Base-by-base conservation (phyloP, 2,888 invertebrate genomes). In the Ectemnius continuus region DNA sequence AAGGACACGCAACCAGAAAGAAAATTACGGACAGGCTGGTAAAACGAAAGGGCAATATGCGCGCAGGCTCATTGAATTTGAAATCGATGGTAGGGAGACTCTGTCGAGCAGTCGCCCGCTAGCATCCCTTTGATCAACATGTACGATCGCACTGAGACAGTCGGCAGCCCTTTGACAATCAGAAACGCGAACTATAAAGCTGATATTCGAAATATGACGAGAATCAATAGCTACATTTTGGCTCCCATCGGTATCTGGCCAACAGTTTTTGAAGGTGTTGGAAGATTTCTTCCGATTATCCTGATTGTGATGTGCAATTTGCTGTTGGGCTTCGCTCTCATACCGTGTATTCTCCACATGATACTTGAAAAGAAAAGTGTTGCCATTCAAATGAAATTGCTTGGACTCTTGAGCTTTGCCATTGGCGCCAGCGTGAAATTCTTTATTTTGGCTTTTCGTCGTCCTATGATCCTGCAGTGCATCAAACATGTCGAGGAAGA, bases 341-440 rank as follows among this genome's bases (percentile, higher is more conserved):
- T 81, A 6, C 68, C 79, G 1, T 58, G 74, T 26, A 74, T 76
- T 0, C 2, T 76, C 20, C 74, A 78, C 28, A 64, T 26, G 4
- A n/a, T 62, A 4, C 66, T 70, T 59, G 64, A 64, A 14, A 66
- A 45, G 8, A 57, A 67, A 2, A 13, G 72, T 13, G 6, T 74
- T 1, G 46, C 65, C 14, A 5, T 2, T 14, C 58, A 36, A 18
- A 8, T 85, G 11, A 81, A 82, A 66, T 67, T 84, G 48, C 70
- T 83, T 45, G 84, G 83, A 0, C 82, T 83, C 0, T 52, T 84
- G 63, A 73, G 76, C 46, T 88, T 84, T 20, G 65, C 73, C 26
- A 14, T 80, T 0, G 81, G 80, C 67, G 36, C 79, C 2, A 70
- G 79, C 8, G 13, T 67, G 0, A 86, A 87, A 23, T 1, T 14